phyloP scores from a whole-genome alignment of 2,113 vertebrate species.

The Thalassarche chlororhynchos region DNA sequence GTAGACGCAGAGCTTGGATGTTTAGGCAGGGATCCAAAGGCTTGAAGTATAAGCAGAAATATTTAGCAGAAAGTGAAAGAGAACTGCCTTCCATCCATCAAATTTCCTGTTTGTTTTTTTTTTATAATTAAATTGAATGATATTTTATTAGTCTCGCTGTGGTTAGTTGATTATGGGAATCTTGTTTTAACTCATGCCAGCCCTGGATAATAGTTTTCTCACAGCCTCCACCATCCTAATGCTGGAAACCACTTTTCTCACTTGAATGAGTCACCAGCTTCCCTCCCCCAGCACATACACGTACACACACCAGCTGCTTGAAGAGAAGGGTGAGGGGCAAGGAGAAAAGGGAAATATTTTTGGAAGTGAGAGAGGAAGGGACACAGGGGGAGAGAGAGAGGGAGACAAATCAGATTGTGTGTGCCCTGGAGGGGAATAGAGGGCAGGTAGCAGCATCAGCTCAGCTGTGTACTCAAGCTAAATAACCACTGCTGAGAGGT shows the following conservation, averaged over 20 bases:
- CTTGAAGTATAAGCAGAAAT: neutral
- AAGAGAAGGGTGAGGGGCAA: neutral
- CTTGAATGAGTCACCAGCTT: conserved; percentile 55
- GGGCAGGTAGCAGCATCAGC: neutral
- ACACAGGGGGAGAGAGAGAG: neutral
- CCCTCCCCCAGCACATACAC: neutral
- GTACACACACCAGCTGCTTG: conserved; percentile 4
- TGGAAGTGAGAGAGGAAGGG: neutral
- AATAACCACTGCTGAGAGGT: neutral
- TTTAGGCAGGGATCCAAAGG: neutral
- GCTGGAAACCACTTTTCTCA: conserved; percentile 44
- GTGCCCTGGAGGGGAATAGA: neutral
- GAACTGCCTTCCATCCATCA: neutral
- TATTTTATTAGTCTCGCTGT: conserved; percentile 1
- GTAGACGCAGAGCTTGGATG: neutral
- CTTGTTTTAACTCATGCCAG: conserved; percentile 22
- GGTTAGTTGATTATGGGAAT: neutral
- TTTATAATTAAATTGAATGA: neutral
- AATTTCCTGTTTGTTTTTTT: neutral
- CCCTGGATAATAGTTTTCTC: conserved; percentile 18
- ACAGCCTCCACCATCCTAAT: neutral
- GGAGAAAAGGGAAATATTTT: neutral
- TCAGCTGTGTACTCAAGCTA: neutral
- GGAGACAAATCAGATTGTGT: neutral
- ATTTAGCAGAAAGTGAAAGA: neutral